These are phyloP conservation scores for Saguinus imperator DNA, from an alignment of 2,113 vertebrate species.

Conservation along the genomic window DNA sequence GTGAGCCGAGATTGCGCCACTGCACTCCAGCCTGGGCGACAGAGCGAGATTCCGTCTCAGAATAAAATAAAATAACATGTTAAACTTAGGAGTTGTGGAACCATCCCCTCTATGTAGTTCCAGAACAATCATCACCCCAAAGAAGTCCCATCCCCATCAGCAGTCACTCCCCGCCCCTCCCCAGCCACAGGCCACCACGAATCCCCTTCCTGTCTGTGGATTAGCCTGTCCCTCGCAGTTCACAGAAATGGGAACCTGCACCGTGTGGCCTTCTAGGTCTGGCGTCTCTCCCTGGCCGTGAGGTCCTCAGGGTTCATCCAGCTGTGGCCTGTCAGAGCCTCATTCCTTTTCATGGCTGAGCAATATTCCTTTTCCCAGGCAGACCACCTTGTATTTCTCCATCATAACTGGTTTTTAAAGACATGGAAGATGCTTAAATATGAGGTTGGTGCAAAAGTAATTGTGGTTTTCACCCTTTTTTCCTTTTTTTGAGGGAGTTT, in stretches of 20 bases:
- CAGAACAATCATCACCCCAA: background rate
- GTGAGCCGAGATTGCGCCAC: no score
- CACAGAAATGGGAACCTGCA: background rate
- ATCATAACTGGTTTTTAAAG: background rate
- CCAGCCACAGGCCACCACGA: background rate
- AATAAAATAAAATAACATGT: background rate
- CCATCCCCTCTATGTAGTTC: background rate
- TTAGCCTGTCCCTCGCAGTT: background rate
- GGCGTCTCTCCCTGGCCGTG: background rate
- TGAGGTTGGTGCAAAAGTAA: no score
- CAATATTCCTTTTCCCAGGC: background rate
- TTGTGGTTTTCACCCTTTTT: no score
- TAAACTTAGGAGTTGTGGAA: background rate
- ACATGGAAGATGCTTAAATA: background rate
- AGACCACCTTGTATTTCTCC: background rate
- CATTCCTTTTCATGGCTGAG: background rate
- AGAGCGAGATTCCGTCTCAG: no score
- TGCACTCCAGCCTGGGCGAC: no score
- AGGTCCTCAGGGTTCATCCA: background rate
- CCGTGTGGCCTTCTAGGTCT: background rate
- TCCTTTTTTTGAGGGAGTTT: no score
- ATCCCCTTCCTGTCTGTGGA: background rate
- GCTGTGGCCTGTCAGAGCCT: background rate
- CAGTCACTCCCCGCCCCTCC: background rate
- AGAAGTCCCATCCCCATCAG: background rate